Conservation (phyloP, 2,113 vertebrate species). For the Heloderma charlesbogerti region DNA sequence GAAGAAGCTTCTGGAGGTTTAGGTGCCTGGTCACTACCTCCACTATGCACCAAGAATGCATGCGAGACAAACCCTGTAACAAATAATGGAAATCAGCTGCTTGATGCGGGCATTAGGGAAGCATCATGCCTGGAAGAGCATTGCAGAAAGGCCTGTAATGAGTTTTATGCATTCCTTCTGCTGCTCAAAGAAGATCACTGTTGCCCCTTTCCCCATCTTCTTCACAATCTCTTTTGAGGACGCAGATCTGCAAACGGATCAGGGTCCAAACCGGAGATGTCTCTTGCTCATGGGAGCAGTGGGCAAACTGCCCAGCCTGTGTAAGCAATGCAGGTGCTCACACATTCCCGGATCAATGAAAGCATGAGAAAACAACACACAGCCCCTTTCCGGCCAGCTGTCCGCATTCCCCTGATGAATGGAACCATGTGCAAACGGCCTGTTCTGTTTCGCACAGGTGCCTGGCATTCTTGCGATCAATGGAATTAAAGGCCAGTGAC, state of each 20-base stretch:
- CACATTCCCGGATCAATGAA: conserved; percentile 64
- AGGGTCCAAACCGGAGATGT: conserved; percentile 39
- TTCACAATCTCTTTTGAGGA: not conserved
- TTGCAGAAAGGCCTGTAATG: not conserved
- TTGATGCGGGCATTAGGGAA: not conserved
- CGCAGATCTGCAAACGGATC: conserved; percentile 15
- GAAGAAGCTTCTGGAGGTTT: not conserved
- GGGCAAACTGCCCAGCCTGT: conserved; percentile 61
- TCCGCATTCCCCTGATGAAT: conserved; percentile 63
- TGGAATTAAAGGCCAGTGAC: conserved; percentile 45
- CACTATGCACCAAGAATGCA: not conserved
- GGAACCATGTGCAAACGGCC: conserved; percentile 62
- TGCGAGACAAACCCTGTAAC: conserved; percentile 13
- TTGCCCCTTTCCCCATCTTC: not conserved
- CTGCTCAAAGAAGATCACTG: not conserved
- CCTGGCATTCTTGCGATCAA: conserved; percentile 37
- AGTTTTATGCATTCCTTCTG: conserved; percentile 9
- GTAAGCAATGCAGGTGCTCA: conserved; percentile 57
- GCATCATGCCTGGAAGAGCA: conserved; percentile 6
- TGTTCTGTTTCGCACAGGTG: conserved; percentile 52
- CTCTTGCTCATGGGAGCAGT: conserved; percentile 39
- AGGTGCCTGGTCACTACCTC: not conserved
- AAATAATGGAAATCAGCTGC: conserved; percentile 36
- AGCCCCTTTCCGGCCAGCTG: conserved; percentile 35
- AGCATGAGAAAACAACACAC: conserved; percentile 61